These are phyloP conservation scores for Lytechinus variegatus DNA, from an alignment of 35 echinoderm and acorn worm genomes.

Conservation along the genomic window DNA sequence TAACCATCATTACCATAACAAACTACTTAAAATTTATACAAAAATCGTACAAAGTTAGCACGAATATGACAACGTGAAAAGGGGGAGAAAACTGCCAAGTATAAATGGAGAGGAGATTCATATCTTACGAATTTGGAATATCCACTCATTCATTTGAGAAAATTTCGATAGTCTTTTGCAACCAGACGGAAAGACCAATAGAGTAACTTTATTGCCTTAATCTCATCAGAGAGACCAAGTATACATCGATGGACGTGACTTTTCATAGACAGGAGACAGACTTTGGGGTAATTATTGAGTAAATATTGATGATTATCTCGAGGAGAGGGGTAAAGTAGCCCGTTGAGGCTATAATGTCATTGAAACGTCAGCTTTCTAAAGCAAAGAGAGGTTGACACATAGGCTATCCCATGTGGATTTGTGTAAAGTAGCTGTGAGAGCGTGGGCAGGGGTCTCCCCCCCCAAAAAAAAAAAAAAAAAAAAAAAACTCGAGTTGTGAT, in stretches of 20 bases:
- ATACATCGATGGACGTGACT: background rate
- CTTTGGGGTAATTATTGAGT: constrained; percentile 30
- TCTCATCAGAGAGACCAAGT: constrained; percentile 17
- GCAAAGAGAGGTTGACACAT: background rate
- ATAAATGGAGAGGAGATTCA: background rate
- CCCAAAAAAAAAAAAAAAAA: too few species aligned
- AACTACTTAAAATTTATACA: too few species aligned
- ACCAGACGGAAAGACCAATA: background rate
- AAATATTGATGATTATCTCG: constrained; percentile 46
- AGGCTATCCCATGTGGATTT: background rate
- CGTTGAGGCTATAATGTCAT: constrained; percentile 31
- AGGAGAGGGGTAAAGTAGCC: background rate
- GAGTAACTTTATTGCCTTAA: constrained; percentile 13
- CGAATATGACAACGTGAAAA: too few species aligned
- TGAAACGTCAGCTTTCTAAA: background rate
- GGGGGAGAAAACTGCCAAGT: background rate
- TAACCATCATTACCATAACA: too few species aligned
- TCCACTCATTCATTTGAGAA: background rate
- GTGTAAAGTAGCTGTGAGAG: background rate
- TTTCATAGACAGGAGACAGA: background rate
- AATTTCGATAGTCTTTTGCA: background rate
- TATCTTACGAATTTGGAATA: background rate
- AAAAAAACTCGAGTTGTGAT: too few species aligned
- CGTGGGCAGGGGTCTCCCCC: background rate
- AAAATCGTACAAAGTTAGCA: too few species aligned